Conservation (phyloP, 2,113 vertebrate species). For the Phaethon lepturus region DNA sequence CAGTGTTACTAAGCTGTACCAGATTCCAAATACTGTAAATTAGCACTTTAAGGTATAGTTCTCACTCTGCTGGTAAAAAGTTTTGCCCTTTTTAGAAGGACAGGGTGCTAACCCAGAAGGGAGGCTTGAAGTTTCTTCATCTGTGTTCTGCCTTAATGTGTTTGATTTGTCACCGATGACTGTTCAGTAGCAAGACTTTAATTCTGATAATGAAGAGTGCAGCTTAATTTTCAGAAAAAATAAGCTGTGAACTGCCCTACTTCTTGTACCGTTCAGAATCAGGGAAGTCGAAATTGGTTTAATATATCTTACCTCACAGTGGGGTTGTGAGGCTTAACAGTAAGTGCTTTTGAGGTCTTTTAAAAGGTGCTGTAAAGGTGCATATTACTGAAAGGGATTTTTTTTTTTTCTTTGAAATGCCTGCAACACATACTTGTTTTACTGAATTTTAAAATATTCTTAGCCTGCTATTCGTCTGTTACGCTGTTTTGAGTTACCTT, state of each 20-base stretch:
- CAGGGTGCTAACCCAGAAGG: not conserved
- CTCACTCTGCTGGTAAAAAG: not conserved
- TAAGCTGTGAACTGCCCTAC: constrained; percentile 18
- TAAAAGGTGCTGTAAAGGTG: constrained; percentile 64
- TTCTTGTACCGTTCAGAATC: not conserved
- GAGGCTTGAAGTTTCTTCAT: constrained; percentile 15
- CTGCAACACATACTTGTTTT: not conserved
- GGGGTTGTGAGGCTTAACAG: not conserved
- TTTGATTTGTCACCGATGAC: constrained; percentile 26
- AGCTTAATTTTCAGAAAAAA: not conserved
- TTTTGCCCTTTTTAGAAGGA: not conserved
- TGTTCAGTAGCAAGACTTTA: constrained; percentile 3
- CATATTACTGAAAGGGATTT: constrained; percentile 53
- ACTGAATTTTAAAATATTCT: not conserved
- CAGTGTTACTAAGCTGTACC: constrained; percentile 1
- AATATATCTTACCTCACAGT: not conserved
- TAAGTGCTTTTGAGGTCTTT: not conserved
- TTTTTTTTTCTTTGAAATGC: constrained; percentile 5
- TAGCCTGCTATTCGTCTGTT: not conserved
- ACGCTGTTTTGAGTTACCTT: constrained; percentile 3
- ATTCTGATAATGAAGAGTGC: constrained; percentile 2
- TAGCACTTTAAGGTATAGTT: constrained; percentile 66
- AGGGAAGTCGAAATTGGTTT: not conserved
- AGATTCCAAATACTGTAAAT: constrained; percentile 50
- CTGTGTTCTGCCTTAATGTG: constrained; percentile 51